These are phyloP conservation scores for Darevskia nairensis DNA, from an alignment of 2,797 vertebrate genomes.

Conservation along the genomic window DNA sequence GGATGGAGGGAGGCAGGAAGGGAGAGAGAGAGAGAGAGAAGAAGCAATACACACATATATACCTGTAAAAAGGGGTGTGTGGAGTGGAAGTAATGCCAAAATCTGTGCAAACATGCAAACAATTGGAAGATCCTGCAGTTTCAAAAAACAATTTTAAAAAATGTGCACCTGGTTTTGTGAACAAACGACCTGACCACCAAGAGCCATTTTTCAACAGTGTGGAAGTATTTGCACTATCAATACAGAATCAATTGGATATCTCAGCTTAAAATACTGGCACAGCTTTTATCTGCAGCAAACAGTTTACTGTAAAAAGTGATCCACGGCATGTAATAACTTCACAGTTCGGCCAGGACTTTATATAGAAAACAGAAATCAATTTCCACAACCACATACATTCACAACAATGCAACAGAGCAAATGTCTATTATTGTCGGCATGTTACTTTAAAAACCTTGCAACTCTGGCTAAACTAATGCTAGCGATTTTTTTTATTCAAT, in stretches of 20 bases:
- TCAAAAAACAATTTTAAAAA: too few relatives aligned
- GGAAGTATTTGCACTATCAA: background rate
- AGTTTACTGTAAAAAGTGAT: background rate
- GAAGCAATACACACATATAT: too few relatives aligned
- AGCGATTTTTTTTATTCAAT: background rate
- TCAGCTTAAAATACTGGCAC: background rate
- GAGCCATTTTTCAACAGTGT: background rate
- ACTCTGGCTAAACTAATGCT: background rate
- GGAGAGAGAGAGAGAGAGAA: too few relatives aligned
- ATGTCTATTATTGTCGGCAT: too few relatives aligned
- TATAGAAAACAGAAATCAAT: background rate
- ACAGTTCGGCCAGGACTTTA: background rate
- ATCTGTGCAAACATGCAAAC: background rate
- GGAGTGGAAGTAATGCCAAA: background rate
- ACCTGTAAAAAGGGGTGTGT: too few relatives aligned
- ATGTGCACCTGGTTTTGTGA: background rate
- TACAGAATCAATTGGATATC: background rate
- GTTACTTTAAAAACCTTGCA: background rate
- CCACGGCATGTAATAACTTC: background rate
- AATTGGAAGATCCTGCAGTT: background rate
- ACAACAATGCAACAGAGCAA: background rate
- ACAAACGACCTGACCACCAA: background rate
- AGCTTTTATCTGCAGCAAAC: background rate
- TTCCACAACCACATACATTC: background rate
- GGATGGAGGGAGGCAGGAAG: too few relatives aligned